phyloP scores from a whole-genome alignment of 2,888 invertebrate genomes.

The Bellardia pandia region DNA sequence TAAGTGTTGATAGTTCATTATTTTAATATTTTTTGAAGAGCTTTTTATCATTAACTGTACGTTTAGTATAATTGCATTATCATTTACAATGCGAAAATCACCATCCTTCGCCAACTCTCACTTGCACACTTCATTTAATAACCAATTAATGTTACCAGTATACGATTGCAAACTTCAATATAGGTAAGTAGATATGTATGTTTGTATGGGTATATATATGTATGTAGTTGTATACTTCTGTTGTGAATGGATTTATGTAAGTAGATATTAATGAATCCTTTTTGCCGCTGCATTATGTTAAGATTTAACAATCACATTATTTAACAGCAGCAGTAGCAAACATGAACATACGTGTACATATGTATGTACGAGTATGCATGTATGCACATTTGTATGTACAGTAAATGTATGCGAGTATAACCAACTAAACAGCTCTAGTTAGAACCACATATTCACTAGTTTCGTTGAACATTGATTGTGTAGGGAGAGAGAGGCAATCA shows the following conservation, averaged over 20 bases:
- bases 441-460: neutral
- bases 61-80: slow-evolving; percentile 40
- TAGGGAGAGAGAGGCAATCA: neutral
- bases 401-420: neutral
- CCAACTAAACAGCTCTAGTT: neutral
- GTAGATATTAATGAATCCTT: slow-evolving; percentile 23
- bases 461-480: neutral
- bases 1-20: neutral
- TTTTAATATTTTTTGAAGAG: neutral
- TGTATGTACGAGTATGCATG: neutral
- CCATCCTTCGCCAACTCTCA: neutral
- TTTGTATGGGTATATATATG: neutral
- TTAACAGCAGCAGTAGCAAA: slow-evolving; percentile 11
- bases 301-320: slow-evolving; percentile 37
- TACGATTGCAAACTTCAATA: neutral
- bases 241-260: neutral
- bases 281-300: slow-evolving; percentile 31
- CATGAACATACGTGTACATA: neutral
- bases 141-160: slow-evolving; percentile 49
- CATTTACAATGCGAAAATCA: slow-evolving; percentile 6
- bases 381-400: neutral
- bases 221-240: neutral
- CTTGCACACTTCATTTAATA: slow-evolving; percentile 46
- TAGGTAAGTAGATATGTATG: neutral
- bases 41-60: slow-evolving; percentile 5